These are phyloP conservation scores for Paedocypris sp. DNA, from an alignment of 2,113 vertebrate species.

Conservation along the genomic window DNA sequence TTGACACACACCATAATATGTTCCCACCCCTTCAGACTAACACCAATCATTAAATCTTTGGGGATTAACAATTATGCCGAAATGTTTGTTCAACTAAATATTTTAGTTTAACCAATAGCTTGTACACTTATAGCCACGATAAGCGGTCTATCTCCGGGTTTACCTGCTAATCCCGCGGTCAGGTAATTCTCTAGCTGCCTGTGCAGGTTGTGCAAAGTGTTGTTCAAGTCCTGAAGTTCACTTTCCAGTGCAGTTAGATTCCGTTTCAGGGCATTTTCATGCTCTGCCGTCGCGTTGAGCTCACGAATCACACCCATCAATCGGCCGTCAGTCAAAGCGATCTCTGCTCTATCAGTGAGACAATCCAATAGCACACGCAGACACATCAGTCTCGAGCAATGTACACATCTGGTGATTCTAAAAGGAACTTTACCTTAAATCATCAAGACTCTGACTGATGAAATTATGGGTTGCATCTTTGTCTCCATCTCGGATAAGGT, in stretches of 20 bases:
- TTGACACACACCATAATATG: no score
- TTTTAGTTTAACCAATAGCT: no score
- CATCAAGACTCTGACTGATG: conserved; percentile 56
- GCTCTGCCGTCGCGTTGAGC: conserved; percentile 35
- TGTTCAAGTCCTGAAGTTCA: conserved; percentile 56
- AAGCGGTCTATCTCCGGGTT: no score
- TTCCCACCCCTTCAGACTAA: no score
- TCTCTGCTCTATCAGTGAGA: conserved; percentile 48
- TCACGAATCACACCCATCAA: conserved; percentile 46
- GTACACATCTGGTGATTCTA: no score
- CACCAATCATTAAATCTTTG: no score
- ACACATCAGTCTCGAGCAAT: no score
- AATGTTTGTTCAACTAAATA: no score
- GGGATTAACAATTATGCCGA: no score
- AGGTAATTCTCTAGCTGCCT: conserved; percentile 48
- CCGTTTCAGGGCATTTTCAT: conserved; percentile 37
- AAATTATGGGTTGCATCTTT: conserved; percentile 42
- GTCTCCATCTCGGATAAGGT: conserved; percentile 44
- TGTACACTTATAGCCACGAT: no score
- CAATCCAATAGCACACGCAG: no score
- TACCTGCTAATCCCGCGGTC: conserved; percentile 58
- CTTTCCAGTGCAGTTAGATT: conserved; percentile 36
- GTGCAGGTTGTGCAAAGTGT: conserved; percentile 43
- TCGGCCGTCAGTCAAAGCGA: conserved; percentile 47
- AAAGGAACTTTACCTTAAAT: conserved; percentile 58